These are phyloP conservation scores for Hydrolagus colliei DNA, from an alignment of 2,797 vertebrate genomes.

Conservation along the genomic window DNA sequence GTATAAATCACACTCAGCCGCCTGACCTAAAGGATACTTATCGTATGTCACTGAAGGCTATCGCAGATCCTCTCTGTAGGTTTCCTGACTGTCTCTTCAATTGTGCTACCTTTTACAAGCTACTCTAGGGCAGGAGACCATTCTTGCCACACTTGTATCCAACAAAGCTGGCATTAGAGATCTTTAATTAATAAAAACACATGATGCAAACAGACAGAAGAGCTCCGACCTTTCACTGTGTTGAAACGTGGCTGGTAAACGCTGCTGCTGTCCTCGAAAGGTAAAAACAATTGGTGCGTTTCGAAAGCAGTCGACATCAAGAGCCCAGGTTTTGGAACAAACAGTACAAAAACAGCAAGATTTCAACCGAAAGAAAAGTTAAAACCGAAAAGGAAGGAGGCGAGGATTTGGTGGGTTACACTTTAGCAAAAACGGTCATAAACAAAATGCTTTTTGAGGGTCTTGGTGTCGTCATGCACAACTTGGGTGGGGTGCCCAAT, in stretches of 20 bases:
- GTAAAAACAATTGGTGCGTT: background rate
- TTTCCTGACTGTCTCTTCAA: too few relatives aligned
- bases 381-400: too few relatives aligned
- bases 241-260: background rate
- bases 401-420: background rate
- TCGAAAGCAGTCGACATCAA: background rate
- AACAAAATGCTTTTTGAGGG: constrained; percentile 15
- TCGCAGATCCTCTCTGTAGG: too few relatives aligned
- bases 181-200: background rate
- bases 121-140: too few relatives aligned
- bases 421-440: constrained; percentile 1
- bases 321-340: background rate
- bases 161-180: background rate
- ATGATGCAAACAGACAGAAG: background rate
- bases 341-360: background rate
- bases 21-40: too few relatives aligned
- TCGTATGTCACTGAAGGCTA: too few relatives aligned
- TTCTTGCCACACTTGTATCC: too few relatives aligned
- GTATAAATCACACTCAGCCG: too few relatives aligned
- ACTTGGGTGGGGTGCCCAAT: constrained; percentile 9
- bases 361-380: background rate
- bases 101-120: too few relatives aligned
- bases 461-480: constrained; percentile 27
- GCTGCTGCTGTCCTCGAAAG: background rate
- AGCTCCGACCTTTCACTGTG: background rate